Conservation (phyloP, 2,113 vertebrate species). For the Paradoxurus hermaphroditus region DNA sequence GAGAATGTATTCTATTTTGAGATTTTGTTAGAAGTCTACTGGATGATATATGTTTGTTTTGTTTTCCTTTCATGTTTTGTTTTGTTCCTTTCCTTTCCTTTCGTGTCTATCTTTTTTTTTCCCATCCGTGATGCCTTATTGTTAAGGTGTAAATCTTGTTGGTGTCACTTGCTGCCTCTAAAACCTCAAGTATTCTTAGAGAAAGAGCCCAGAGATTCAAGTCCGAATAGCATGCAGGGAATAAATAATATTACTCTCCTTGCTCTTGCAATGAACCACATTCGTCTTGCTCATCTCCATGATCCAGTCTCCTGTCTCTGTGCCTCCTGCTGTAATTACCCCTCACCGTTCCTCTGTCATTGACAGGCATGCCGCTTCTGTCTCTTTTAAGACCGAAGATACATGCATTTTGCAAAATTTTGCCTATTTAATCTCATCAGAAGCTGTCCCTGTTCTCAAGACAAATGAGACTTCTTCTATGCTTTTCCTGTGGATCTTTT, state of each 20-base stretch:
- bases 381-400: not conserved
- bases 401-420: not conserved
- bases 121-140: not conserved
- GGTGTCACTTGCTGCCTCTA: not conserved
- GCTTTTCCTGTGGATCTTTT: not conserved
- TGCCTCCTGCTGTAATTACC: no score
- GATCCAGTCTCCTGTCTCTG: not conserved
- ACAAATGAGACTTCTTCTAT: not conserved
- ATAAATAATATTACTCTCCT: not conserved
- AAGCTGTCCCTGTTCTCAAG: not conserved
- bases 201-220: not conserved
- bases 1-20: not conserved
- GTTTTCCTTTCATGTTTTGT: not conserved
- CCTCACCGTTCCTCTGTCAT: not conserved
- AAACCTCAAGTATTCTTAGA: not conserved
- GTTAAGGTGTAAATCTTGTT: not conserved
- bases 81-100: not conserved
- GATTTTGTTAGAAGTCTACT: not conserved
- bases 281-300: not conserved
- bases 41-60: not conserved
- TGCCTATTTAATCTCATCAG: not conserved
- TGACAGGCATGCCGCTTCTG: not conserved
- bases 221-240: not conserved
- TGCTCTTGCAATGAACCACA: not conserved
- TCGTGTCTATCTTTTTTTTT: not conserved